Evolutionary conservation across 2,797 vertebrate species (phyloP).

Genomic region (Mormyrus hasselquistii): DNA sequence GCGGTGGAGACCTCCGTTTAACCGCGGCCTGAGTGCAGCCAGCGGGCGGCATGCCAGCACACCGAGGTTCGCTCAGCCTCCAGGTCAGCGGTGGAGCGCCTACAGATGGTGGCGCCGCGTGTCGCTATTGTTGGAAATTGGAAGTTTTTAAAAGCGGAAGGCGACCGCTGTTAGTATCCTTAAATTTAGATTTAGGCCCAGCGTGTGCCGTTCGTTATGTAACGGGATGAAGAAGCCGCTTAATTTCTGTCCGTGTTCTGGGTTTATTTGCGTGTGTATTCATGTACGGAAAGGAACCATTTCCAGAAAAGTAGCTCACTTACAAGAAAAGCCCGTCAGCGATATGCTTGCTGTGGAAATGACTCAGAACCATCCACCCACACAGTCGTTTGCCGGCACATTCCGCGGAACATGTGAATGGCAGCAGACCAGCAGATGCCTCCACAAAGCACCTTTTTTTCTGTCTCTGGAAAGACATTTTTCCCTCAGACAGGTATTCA

Average conservation of each 20-base stretch:
- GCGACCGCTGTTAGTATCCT: slow-evolving; percentile 33
- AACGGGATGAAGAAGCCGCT: background rate
- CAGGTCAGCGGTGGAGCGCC: background rate
- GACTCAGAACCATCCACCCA: background rate
- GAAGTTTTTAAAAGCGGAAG: slow-evolving; percentile 37
- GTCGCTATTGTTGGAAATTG: slow-evolving; percentile 28
- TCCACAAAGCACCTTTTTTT: background rate
- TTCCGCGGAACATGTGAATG: background rate
- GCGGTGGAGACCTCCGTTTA: background rate
- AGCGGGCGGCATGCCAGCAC: background rate
- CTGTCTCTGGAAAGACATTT: background rate
- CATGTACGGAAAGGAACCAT: background rate
- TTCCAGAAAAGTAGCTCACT: background rate
- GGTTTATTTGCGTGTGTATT: background rate
- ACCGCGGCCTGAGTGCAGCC: background rate
- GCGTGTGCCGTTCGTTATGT: background rate
- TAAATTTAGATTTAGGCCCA: slow-evolving; percentile 39
- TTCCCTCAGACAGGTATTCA: background rate
- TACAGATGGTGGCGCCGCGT: slow-evolving; percentile 42
- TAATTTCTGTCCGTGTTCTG: background rate
- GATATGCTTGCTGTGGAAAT: slow-evolving; percentile 1
- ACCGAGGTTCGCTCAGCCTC: background rate
- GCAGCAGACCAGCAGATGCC: background rate
- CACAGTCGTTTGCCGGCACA: background rate
- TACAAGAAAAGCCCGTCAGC: background rate